phyloP scores from a whole-genome alignment of 2,888 invertebrate genomes.

The Macrophya alboannulata region DNA sequence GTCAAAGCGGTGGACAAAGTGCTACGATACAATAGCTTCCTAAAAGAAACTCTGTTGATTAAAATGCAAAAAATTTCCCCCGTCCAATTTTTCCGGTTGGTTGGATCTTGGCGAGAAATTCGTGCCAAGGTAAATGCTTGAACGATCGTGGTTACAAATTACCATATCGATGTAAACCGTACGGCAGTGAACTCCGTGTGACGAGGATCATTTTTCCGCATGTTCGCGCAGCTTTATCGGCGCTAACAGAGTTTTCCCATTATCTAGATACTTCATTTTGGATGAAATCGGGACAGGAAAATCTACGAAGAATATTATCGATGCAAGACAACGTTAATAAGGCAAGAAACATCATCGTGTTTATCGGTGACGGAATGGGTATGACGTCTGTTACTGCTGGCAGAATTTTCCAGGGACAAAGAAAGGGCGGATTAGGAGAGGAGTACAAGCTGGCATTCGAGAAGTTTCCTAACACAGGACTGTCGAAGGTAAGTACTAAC shows the following conservation, averaged over 20 bases:
- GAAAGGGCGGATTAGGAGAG: conserved; percentile 81
- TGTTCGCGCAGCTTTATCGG: neutral
- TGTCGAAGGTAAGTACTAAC: conserved; percentile 82
- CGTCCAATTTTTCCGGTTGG: neutral
- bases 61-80: conserved; percentile 41
- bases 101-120: conserved; percentile 42
- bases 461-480: conserved; percentile 83
- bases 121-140: conserved; percentile 40
- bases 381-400: conserved; percentile 84
- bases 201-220: conserved; percentile 18
- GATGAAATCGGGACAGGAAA: conserved; percentile 76
- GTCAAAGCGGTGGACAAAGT: neutral
- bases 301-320: conserved; percentile 72
- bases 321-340: conserved; percentile 74
- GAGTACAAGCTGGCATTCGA: conserved; percentile 84
- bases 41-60: conserved; percentile 23
- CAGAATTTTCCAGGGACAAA: conserved; percentile 84
- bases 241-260: neutral
- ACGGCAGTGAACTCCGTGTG: neutral
- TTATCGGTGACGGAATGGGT: conserved; percentile 88
- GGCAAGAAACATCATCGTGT: conserved; percentile 85
- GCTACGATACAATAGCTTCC: neutral
- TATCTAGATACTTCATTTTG: conserved; percentile 75
- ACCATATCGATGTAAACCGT: conserved; percentile 16
- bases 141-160: conserved; percentile 43